Conservation (phyloP, 92 coral and sea anemone genomes). For the Micromussa lordhowensis region DNA sequence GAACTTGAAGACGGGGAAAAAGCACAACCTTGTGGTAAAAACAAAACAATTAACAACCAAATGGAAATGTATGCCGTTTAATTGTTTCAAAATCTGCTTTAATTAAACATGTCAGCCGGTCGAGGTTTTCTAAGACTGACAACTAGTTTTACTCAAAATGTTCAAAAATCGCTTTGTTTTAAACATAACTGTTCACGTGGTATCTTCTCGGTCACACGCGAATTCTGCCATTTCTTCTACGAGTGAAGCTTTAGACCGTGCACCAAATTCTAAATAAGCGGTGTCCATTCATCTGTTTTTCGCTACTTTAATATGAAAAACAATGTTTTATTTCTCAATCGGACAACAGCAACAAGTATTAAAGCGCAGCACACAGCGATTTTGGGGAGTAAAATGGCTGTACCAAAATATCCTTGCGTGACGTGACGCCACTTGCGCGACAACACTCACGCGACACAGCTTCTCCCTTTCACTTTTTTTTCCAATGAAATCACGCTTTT, state of each 20-base stretch:
- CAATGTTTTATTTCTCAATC: neutral
- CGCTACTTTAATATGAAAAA: constrained; percentile 1
- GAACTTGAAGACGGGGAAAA: neutral
- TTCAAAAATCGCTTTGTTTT: neutral
- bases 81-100: constrained; percentile 53
- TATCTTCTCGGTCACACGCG: neutral
- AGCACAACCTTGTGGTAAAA: neutral
- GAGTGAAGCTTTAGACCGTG: neutral
- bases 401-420: constrained; percentile 14
- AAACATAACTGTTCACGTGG: neutral
- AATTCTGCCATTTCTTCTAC: neutral
- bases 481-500: neutral
- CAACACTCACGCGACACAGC: neutral
- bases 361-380: neutral
- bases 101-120: constrained; percentile 19
- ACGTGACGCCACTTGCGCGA: neutral
- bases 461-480: neutral
- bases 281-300: neutral
- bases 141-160: neutral
- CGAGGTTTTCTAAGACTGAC: neutral
- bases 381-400: neutral
- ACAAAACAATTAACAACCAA: neutral
- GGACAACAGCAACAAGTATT: neutral
- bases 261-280: neutral
- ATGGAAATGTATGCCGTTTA: constrained; percentile 37